phyloP scores from a whole-genome alignment of 2,797 vertebrate species.

The Hoplostethus mediterraneus region DNA sequence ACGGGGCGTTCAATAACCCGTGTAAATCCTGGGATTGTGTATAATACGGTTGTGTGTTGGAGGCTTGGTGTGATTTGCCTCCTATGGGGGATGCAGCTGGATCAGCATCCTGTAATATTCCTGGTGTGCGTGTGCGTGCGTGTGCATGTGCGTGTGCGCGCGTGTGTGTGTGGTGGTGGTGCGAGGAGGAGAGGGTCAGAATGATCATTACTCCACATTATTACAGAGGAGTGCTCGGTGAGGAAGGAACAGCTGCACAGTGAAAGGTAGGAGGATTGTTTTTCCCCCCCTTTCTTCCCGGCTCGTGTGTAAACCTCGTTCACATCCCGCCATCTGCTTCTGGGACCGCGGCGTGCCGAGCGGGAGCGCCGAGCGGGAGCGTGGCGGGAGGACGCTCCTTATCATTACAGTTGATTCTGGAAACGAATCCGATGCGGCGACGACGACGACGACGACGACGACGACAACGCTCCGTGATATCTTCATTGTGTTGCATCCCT shows the following conservation, averaged over 20 bases:
- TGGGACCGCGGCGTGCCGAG: conserved; percentile 38
- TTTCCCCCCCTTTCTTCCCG: conserved; percentile 23
- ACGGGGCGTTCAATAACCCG: too few species aligned
- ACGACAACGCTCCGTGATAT: conserved; percentile 49
- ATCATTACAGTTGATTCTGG: conserved; percentile 48
- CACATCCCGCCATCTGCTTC: conserved; percentile 66
- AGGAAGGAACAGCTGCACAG: conserved; percentile 61
- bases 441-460: not conserved
- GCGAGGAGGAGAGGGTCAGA: conserved; percentile 4
- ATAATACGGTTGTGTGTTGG: too few species aligned
- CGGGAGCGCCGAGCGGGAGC: not conserved
- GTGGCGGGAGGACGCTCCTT: conserved; percentile 40
- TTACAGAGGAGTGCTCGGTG: conserved; percentile 24
- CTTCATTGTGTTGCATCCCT: conserved; percentile 51
- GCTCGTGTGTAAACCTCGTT: conserved; percentile 63
- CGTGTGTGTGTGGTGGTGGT: too few species aligned
- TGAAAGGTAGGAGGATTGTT: conserved; percentile 54
- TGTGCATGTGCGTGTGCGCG: too few species aligned
- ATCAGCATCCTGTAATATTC: too few species aligned
- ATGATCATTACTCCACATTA: conserved; percentile 39
- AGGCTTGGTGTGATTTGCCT: too few species aligned
- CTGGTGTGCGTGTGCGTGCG: too few species aligned
- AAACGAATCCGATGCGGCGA: conserved; percentile 54
- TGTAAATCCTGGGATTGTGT: too few species aligned
- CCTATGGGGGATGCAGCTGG: too few species aligned